Base-by-base conservation (phyloP, 2,888 invertebrate species). In the Apamea sordens region DNA sequence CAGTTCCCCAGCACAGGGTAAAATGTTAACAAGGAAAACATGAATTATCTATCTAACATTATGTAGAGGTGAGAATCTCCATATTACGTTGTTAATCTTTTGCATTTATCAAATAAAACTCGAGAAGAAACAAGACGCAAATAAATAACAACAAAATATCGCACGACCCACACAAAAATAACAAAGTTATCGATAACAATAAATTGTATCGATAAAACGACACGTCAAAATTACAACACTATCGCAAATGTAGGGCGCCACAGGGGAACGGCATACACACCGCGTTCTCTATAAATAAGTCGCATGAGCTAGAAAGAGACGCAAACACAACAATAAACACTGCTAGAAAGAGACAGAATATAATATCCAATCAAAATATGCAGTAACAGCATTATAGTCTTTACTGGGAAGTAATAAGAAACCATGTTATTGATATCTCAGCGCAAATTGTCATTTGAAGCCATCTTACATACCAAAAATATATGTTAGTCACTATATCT, bases 211-310 rank as follows among this genome's bases (percentile, higher is more conserved):
- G 90, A 89, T 87, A 84, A 77, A 75, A 75, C 76, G n/a, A 88
- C 63, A 84, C 82, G 76, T 86, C 82, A 80, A 81, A 87, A 83
- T 73, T 44, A 81, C 94, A 92, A 81, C 95, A 90, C 94, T 95
- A 93, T 83, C 81, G 75, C 89, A 92, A 94, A 95, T 94, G 94
- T 93, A 93, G 94, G 93, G 93, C 95, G 94, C 94, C 94, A 93
- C 93, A 91, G 94, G 94, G 95, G 95, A 93, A 93, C 91, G 90
- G 90, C 90, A 89, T 91, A 92, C 92, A 91, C 92, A 89, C 89
- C 76, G 90, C 89, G 90, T 88, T 90, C 92, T 91, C 95, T 95
- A 95, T 95, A 95, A 95, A 95, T 95, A 95, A 93, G 92, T 92
- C 88, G 79, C 89, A 87, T 87, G 88, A 85, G 91, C 86, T 80